Percentiles rank a stretch among this genome's conserved stretches.
Evolutionary conservation across 2,113 vertebrate genomes (phyloP).

Genomic region (Osmerus eperlanus): DNA sequence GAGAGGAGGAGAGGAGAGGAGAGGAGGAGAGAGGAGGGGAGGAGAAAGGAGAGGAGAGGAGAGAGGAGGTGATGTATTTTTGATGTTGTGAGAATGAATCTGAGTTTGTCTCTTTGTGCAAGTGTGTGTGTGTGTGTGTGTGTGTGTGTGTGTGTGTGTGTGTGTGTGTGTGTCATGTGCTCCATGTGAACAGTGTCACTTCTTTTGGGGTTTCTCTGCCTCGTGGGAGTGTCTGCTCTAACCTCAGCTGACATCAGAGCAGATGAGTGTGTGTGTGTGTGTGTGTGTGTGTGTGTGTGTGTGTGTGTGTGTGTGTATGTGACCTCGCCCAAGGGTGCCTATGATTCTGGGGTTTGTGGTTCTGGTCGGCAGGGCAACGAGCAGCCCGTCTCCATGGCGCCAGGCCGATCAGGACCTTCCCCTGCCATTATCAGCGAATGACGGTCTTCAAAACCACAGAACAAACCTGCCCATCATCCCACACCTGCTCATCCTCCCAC

Average conservation of each 20-base stretch:
- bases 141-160: background rate
- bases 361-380: slow-evolving; percentile 46
- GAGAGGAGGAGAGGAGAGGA: background rate
- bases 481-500: slow-evolving; percentile 27
- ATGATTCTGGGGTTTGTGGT: slow-evolving; percentile 57
- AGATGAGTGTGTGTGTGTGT: slow-evolving; percentile 3
- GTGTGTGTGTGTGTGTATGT: background rate
- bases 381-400: slow-evolving; percentile 46
- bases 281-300: slow-evolving; percentile 26
- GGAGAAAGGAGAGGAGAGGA: background rate
- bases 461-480: slow-evolving; percentile 38
- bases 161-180: no score
- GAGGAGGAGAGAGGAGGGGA: background rate
- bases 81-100: no score
- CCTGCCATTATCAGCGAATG: background rate
- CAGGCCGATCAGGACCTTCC: slow-evolving; percentile 54
- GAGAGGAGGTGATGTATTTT: background rate
- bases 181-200: no score
- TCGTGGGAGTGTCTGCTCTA: background rate
- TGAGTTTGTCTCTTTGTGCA: background rate
- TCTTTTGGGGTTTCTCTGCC: background rate
- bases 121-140: slow-evolving; percentile 6
- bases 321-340: slow-evolving; percentile 62
- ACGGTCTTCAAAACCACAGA: slow-evolving; percentile 41
- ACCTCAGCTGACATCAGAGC: background rate